These are phyloP conservation scores for Xestoiulus laeticollis DNA, from an alignment of 2,888 invertebrate genomes.

Conservation along the genomic window DNA sequence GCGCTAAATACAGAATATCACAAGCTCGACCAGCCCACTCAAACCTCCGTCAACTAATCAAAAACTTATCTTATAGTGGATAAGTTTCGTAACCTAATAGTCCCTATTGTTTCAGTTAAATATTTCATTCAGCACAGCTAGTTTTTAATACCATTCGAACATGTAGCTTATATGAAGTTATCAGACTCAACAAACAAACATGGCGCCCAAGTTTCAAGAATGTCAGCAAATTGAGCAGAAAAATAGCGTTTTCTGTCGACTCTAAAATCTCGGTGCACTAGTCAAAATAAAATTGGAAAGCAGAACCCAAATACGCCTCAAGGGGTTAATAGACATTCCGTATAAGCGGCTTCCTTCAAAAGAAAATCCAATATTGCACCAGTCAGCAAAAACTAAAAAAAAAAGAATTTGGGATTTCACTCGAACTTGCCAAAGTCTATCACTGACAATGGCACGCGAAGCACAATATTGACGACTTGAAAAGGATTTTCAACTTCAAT, in stretches of 20 bases:
- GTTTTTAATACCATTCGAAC: too few species aligned
- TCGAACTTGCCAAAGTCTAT: constrained; percentile 2
- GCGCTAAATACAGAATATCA: too few species aligned
- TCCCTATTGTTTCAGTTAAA: too few species aligned
- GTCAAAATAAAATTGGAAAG: constrained; percentile 12
- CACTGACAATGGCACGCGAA: not conserved
- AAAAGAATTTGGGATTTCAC: not conserved
- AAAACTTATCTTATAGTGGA: too few species aligned
- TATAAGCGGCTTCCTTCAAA: constrained; percentile 12
- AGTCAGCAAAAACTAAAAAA: constrained; percentile 22
- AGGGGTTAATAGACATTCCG: constrained; percentile 34
- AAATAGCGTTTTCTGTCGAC: not conserved
- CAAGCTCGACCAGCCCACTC: too few species aligned
- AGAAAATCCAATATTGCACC: constrained; percentile 23
- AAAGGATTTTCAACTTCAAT: constrained; percentile 28
- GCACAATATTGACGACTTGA: constrained; percentile 19
- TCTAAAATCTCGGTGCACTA: not conserved
- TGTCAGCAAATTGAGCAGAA: constrained; percentile 6
- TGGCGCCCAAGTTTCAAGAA: not conserved
- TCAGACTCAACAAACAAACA: not conserved
- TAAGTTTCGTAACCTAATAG: too few species aligned
- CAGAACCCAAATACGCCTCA: constrained; percentile 13
- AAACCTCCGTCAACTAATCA: too few species aligned
- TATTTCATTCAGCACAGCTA: too few species aligned
- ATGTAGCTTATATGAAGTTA: not conserved